Percentiles rank a stretch among this genome's conserved stretches.
Evolutionary conservation across 2,113 vertebrate genomes (phyloP).

Genomic region (Pelmatolapia mariae): DNA sequence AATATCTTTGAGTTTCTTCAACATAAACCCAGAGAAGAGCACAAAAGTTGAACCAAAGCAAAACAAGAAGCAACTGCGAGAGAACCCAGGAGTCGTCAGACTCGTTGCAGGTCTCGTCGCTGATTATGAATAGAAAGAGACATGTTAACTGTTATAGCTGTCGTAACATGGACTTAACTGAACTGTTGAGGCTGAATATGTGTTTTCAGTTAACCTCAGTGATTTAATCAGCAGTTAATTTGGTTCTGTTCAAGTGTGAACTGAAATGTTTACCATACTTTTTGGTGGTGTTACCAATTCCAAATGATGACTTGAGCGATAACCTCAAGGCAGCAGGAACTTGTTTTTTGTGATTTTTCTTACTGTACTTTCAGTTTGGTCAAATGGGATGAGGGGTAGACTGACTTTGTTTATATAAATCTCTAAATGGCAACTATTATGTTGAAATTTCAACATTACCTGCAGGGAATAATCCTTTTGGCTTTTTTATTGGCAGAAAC

Average conservation of each 20-base stretch:
- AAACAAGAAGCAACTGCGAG: not conserved
- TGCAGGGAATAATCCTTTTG: not conserved
- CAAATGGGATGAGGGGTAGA: not conserved
- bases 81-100: not conserved
- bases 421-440: not conserved
- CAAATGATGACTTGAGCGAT: not conserved
- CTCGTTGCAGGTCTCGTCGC: rapidly evolving
- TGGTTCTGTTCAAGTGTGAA: not conserved
- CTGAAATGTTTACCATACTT: not conserved
- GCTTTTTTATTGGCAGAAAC: not conserved
- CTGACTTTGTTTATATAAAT: not conserved
- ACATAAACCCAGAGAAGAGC: not conserved
- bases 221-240: not conserved
- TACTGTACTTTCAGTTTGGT: not conserved
- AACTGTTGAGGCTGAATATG: not conserved
- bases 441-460: not conserved
- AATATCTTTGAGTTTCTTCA: not conserved
- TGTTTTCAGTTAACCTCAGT: not conserved
- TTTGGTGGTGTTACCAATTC: not conserved
- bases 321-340: not conserved
- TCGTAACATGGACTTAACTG: not conserved
- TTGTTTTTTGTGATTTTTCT: not conserved
- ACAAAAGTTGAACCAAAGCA: not conserved
- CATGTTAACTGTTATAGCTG: not conserved
- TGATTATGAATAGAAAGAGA: not conserved